These are phyloP conservation scores for Apodemia duryi DNA, from an alignment of 2,888 invertebrate genomes.

Conservation along the genomic window DNA sequence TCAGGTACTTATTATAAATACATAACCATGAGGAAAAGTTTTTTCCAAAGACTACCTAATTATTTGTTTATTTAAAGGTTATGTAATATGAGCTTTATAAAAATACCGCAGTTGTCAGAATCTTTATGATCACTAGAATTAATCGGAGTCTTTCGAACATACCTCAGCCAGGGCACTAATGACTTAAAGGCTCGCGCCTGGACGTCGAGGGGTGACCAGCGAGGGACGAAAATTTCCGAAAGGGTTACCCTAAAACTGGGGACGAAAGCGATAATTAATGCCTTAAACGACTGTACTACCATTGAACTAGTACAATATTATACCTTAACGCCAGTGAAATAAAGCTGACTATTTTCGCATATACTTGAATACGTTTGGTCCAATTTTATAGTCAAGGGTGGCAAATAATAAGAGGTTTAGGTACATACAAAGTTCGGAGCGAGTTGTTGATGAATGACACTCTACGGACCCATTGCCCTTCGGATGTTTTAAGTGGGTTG, in stretches of 20 bases:
- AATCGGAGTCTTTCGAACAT: slow-evolving; percentile 56
- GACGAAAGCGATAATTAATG: slow-evolving; percentile 72
- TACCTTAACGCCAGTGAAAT: slow-evolving; percentile 35
- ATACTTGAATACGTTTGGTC: slow-evolving; percentile 52
- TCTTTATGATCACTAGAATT: slow-evolving; percentile 44
- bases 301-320: slow-evolving; percentile 30
- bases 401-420: slow-evolving; percentile 73
- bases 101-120: slow-evolving; percentile 7
- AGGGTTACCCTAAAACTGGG: slow-evolving; percentile 75
- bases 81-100: background rate
- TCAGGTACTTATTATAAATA: too few species aligned
- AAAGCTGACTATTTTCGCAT: slow-evolving; percentile 35
- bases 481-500: slow-evolving; percentile 74
- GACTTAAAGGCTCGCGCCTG: slow-evolving; percentile 63
- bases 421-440: slow-evolving; percentile 71
- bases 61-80: too few species aligned
- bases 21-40: too few species aligned
- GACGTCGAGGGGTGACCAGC: slow-evolving; percentile 69
- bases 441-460: slow-evolving; percentile 78
- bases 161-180: slow-evolving; percentile 68
- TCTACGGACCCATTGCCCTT: slow-evolving; percentile 78
- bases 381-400: slow-evolving; percentile 74
- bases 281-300: slow-evolving; percentile 62
- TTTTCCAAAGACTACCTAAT: too few species aligned
- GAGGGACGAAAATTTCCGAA: slow-evolving; percentile 70